Evolutionary conservation across 2,113 vertebrate species (phyloP).

Genomic region (Lepisosteus osseus): DNA sequence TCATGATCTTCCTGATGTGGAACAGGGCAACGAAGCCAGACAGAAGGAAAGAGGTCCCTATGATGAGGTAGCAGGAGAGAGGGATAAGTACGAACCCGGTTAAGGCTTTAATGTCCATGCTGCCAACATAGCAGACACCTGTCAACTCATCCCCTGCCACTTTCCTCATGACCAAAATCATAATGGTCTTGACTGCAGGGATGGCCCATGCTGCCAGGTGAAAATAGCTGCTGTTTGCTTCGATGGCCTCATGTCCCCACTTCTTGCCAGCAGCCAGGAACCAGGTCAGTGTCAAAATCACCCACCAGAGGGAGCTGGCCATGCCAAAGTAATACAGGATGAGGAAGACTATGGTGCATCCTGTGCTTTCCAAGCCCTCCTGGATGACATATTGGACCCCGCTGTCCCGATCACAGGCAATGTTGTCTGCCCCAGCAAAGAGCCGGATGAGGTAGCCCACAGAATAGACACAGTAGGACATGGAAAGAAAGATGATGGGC

Average conservation of each 20-base stretch:
- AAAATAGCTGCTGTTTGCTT: constrained; percentile 97
- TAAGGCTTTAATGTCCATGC: constrained; percentile 90
- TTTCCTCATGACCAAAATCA: constrained; percentile 89
- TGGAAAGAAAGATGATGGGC: constrained; percentile 95
- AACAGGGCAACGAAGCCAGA: constrained; percentile 96
- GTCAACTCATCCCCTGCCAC: constrained; percentile 95
- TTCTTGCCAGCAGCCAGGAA: constrained; percentile 94
- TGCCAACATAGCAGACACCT: constrained; percentile 91
- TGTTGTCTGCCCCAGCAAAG: constrained; percentile 86
- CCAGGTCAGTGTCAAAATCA: constrained; percentile 91
- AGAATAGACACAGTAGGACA: constrained; percentile 97
- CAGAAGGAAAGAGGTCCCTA: constrained; percentile 91
- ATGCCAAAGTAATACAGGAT: constrained; percentile 97
- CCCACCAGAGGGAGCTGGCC: constrained; percentile 98
- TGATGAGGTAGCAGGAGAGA: constrained; percentile 86
- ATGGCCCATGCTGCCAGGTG: constrained; percentile 95
- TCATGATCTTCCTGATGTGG: constrained; percentile 94
- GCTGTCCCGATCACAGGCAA: constrained; percentile 90
- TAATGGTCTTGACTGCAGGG: constrained; percentile 91
- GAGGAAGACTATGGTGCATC: constrained; percentile 95
- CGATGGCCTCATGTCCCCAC: constrained; percentile 97
- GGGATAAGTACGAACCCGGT: constrained; percentile 92
- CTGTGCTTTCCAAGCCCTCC: constrained; percentile 94
- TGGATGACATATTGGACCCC: constrained; percentile 95
- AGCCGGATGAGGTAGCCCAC: constrained; percentile 93